Conservation (phyloP, 2,113 vertebrate genomes). For the Rhea pennata region DNA sequence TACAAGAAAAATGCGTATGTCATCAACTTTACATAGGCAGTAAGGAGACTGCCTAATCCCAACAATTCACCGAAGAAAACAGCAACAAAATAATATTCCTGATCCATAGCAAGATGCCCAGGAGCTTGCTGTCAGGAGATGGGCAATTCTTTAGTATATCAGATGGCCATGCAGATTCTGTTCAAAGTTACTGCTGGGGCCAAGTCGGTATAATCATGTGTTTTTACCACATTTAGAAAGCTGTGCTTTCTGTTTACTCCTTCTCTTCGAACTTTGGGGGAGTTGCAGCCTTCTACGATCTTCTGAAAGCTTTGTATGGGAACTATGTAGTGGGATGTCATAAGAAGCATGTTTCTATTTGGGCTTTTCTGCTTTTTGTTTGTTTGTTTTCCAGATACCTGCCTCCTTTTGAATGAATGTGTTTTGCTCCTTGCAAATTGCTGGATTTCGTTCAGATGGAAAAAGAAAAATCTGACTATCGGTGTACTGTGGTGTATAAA, state of each 20-base stretch:
- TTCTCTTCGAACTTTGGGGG: neutral
- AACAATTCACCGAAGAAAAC: neutral
- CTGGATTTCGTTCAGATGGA: neutral
- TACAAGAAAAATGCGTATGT: neutral
- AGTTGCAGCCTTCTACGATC: neutral
- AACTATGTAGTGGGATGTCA: neutral
- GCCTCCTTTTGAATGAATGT: neutral
- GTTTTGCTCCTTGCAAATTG: neutral
- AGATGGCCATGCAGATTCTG: accelerated
- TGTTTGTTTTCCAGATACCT: neutral
- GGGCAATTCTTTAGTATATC: neutral
- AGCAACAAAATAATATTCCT: accelerated
- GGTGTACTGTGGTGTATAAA: neutral
- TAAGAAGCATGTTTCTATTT: neutral
- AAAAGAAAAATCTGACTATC: neutral
- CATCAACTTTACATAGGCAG: neutral
- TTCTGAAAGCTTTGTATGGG: neutral
- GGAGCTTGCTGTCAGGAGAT: neutral
- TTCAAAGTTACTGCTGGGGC: neutral
- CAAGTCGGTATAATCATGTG: neutral
- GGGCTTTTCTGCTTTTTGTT: neutral
- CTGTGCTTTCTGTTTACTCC: neutral
- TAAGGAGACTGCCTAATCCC: neutral
- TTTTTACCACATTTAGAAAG: neutral
- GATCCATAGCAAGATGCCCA: neutral